Evolutionary conservation across 2,888 invertebrate genomes (phyloP).

Genomic region (Sminthurinus aureus): DNA sequence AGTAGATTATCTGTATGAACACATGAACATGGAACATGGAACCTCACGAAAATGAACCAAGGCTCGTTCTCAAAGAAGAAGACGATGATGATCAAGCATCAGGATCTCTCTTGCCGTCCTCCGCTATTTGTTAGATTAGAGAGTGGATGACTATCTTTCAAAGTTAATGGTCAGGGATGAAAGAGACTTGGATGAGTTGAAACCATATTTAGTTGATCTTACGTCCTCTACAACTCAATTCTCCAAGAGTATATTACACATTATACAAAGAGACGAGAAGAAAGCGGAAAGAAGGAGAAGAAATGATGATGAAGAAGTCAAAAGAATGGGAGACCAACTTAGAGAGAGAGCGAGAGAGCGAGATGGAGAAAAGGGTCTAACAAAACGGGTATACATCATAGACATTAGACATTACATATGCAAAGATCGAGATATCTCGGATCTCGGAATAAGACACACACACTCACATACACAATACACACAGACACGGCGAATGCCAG

Average conservation of each 20-base stretch:
- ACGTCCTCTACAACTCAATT: neutral
- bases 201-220: conserved; percentile 24
- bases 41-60: no score
- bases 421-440: no score
- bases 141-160: conserved; percentile 38
- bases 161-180: conserved; percentile 42
- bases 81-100: no score
- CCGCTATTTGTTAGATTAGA: conserved; percentile 31
- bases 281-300: neutral
- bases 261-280: neutral
- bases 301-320: neutral
- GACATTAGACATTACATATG: no score
- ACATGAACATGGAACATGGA: no score
- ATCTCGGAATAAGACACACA: no score
- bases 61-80: no score
- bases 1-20: no score
- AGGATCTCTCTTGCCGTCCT: neutral
- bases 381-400: no score
- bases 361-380: neutral
- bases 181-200: conserved; percentile 38
- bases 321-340: neutral
- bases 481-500: no score
- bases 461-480: no score
- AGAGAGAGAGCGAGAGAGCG: conserved; percentile 10
- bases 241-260: neutral